Base-by-base conservation (phyloP, 2,113 vertebrate species). In the Neotragus moschatus region DNA sequence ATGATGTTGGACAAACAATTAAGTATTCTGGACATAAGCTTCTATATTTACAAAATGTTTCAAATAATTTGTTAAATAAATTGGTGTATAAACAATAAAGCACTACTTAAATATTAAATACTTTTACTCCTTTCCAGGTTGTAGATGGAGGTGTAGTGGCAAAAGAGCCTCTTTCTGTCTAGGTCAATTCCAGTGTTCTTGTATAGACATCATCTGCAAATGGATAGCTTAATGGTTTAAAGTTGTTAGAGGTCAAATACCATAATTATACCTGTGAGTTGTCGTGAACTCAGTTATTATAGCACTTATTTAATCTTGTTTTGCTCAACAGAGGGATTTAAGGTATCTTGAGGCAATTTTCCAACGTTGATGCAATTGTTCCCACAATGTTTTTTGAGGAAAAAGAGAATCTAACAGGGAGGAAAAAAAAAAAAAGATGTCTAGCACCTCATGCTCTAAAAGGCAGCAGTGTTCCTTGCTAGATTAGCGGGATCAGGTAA, bases 281-380 rank as follows among this genome's bases (percentile, higher is more conserved):
- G 33, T 33, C 47, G 13, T 58, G 66, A 96, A 82, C 30, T 88
- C 77, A 90, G 51, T 92, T 93, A 95, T 66, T 88, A 25, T 63
- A 85, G 47, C 36, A 73, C 82, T 90, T 94, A 84, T 86, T 90
- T 94, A 94, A 96, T 93, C 88, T 89, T 61, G 2, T 56, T 12
- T 55, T 80, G 39, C 85, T 89, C 39, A 73, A 80, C 36, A 92
- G 33, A 96, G 9, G 15, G 2, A 53, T 61, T 96, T 94, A 75
- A 90, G 85, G 56, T 58, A 75, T 25, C 30, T 84, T 60, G 25
- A 56, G 36, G 30, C 88, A 49, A 84, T 63, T 84, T 93, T 84
- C 25, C 7, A 89, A 96, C 55, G 53, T 9, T 94, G 39, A 86
- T 55, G 53, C 23, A 49, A 49, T 30, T 82, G 26, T 91, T 88